Conservation (phyloP, 2,113 vertebrate genomes). For the Zingel zingel region DNA sequence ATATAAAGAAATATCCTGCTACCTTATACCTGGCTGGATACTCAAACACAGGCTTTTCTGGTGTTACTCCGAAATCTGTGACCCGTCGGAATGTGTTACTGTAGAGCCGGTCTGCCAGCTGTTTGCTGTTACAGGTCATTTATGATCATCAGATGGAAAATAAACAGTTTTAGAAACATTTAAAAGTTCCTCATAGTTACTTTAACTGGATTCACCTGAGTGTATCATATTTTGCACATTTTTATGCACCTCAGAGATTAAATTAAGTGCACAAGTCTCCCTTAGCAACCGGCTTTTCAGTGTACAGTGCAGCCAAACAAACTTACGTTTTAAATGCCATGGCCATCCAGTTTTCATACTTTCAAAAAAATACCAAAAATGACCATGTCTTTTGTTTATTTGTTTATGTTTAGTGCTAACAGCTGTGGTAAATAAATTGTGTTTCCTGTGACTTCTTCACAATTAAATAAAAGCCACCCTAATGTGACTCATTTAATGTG, state of each 20-base stretch:
- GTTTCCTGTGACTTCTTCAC: not conserved
- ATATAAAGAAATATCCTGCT: too few species aligned
- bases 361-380: not conserved
- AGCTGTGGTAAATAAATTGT: not conserved
- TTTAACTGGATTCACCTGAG: not conserved
- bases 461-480: not conserved
- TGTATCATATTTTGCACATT: not conserved
- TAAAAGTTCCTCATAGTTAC: not conserved
- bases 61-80: too few species aligned
- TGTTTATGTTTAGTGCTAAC: not conserved
- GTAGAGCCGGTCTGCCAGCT: too few species aligned
- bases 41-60: too few species aligned
- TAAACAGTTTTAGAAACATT: too few species aligned
- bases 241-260: not conserved
- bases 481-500: not conserved
- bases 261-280: too few species aligned
- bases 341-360: not conserved
- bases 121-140: too few species aligned
- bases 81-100: too few species aligned
- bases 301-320: not conserved
- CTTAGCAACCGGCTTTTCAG: not conserved
- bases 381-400: too few species aligned
- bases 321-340: not conserved
- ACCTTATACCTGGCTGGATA: too few species aligned
- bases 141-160: too few species aligned